phyloP scores from a whole-genome alignment of 2,797 vertebrate species.

The Natrix natrix region DNA sequence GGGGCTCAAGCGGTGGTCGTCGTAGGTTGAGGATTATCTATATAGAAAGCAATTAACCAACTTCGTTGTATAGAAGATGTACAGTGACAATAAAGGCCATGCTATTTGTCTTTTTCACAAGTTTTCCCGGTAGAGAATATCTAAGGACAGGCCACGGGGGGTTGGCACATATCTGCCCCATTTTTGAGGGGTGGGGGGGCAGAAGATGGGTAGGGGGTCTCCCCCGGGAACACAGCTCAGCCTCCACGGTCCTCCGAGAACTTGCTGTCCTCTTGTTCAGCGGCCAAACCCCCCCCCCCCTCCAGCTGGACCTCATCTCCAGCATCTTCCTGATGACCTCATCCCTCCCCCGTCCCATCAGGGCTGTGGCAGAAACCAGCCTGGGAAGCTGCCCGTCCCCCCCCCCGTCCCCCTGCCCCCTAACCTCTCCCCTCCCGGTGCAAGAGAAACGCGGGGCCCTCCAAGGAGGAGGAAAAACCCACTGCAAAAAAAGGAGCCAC shows the following conservation, averaged over 20 bases:
- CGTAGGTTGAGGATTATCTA: too few species aligned
- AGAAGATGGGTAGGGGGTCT: background rate
- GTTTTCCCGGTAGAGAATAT: background rate
- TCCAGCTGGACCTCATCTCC: conserved; percentile 51
- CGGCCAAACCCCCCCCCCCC: conserved; percentile 38
- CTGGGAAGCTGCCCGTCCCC: accelerated
- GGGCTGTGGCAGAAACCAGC: conserved; percentile 43
- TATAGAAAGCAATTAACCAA: too few species aligned
- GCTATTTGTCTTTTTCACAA: background rate
- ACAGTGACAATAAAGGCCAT: too few species aligned
- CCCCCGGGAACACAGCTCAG: background rate
- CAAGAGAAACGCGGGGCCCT: background rate
- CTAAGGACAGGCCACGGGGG: accelerated
- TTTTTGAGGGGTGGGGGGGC: too few species aligned
- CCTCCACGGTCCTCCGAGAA: background rate
- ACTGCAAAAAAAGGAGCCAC: background rate
- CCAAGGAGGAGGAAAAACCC: background rate
- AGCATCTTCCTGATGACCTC: conserved; percentile 52
- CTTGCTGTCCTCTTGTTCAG: conserved; percentile 15
- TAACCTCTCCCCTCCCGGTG: conserved; percentile 29
- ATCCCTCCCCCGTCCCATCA: conserved; percentile 55
- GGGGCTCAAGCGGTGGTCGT: too few species aligned
- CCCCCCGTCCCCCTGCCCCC: background rate
- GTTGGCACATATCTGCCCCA: background rate
- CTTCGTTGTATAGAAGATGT: too few species aligned